Evolutionary conservation across 2,113 vertebrate species (phyloP), one percentile per base, ranked within the genome.

Genomic region (Onychostruthus taczanowskii): DNA sequence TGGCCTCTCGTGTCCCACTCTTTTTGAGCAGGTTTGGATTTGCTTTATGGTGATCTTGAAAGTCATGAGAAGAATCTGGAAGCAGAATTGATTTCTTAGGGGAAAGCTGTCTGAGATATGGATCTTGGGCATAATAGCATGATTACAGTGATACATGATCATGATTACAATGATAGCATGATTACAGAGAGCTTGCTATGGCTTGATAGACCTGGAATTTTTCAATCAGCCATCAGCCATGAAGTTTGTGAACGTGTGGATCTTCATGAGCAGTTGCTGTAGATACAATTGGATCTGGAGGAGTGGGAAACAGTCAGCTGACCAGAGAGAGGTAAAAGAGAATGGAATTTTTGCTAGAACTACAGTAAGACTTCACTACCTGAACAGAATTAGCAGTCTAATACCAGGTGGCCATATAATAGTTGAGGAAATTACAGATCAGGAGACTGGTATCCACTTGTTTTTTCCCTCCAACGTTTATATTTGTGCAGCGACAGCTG

Each of bases 1-100:
- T 46, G 22, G 6, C 23, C 26, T 77, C 6, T 80, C 86, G 50
- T 2, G 0, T 3, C 4, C 16, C 18, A 33, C 15, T 31, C 13
- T 66, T 62, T 73, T 77, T 53, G 12, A 18, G 33, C 26, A 62
- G 11, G 0, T 20, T 85, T 53, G 33, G 8, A 24, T 64, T 86
- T 49, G 11, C 4, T 2, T 11, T 21, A 1, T 31, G 10, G 4
- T 74, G 49, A 74, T n/a, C 41, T 50, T 43, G 20, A 63, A 94
- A 92, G 16, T 53, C 27, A 27, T 15, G 9, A 74, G 50, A 61
- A 70, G 39, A 70, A 53, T 68, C 7, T 69, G n/a, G 27, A 92
- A 26, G 19, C 19, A 6, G 17, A 61, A 78, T 88, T 74, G 9
- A 11, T 63, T 81, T 74, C 35, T 43, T 46, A 77, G 16, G 16